These are phyloP conservation scores for Bombus balteatus DNA, from an alignment of 1,140 invertebrate species.

Conservation along the genomic window DNA sequence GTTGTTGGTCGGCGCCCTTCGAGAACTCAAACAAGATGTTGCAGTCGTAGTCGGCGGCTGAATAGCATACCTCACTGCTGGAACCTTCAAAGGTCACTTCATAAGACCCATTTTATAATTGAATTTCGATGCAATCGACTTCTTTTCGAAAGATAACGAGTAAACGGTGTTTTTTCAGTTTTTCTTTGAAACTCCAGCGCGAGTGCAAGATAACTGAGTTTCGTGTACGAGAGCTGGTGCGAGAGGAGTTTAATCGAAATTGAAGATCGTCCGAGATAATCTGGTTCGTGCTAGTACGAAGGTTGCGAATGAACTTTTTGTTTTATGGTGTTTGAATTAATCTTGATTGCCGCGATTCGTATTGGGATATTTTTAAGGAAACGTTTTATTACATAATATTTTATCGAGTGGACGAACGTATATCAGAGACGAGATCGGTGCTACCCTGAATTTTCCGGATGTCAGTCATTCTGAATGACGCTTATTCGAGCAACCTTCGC, in stretches of 20 bases:
- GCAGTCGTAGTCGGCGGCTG: slow-evolving; percentile 74
- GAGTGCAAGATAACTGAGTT: not conserved
- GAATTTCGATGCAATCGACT: not conserved
- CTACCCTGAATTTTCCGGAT: not conserved
- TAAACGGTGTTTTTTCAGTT: not conserved
- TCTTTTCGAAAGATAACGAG: not conserved
- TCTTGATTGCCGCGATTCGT: not conserved
- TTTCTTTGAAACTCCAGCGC: not conserved
- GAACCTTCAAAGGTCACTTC: slow-evolving; percentile 64
- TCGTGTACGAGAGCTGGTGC: not conserved
- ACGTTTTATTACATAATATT: not conserved
- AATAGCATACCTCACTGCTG: slow-evolving; percentile 71
- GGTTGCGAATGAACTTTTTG: not conserved
- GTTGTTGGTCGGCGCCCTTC: slow-evolving; percentile 73
- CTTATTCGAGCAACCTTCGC: not conserved
- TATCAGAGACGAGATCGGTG: not conserved
- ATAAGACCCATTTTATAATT: slow-evolving; percentile 47
- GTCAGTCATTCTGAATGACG: not conserved
- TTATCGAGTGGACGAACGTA: not conserved
- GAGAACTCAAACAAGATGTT: slow-evolving; percentile 69
- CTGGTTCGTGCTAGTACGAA: not conserved
- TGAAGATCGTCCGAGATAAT: not conserved
- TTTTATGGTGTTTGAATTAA: not conserved
- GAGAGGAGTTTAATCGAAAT: not conserved
- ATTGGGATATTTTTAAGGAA: not conserved